Evolutionary conservation across 2,888 invertebrate genomes (phyloP).

Genomic region (Fragum fragum): DNA sequence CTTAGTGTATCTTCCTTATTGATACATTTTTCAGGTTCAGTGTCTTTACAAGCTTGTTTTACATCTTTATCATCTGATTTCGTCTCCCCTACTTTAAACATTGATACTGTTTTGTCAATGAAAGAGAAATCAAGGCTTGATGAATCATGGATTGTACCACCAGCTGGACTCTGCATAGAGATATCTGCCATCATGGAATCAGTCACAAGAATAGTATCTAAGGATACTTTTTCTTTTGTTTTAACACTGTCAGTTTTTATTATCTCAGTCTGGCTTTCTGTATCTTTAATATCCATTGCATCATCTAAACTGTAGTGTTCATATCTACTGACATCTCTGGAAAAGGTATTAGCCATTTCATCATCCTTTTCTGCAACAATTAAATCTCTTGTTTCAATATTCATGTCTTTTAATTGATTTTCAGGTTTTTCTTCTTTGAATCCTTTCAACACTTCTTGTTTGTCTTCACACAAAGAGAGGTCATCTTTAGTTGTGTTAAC

Average conservation of each 20-base stretch:
- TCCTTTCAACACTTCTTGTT: too few relatives aligned
- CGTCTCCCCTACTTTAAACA: not conserved
- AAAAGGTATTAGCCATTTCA: not conserved
- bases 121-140: not conserved
- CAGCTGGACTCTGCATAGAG: not conserved
- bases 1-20: not conserved
- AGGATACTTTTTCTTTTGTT: not conserved
- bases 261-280: not conserved
- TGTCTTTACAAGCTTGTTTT: not conserved
- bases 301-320: constrained; percentile 4
- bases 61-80: not conserved
- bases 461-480: too few relatives aligned
- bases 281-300: not conserved
- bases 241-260: not conserved
- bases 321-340: not conserved
- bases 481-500: too few relatives aligned
- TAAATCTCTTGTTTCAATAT: too few relatives aligned
- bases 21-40: not conserved
- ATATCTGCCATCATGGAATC: constrained; percentile 17
- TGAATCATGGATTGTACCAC: not conserved
- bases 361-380: not conserved
- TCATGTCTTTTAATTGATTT: too few relatives aligned
- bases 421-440: too few relatives aligned
- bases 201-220: not conserved
- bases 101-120: not conserved